Base-by-base conservation (phyloP, 2,888 invertebrate species). In the Drosophila recens region DNA sequence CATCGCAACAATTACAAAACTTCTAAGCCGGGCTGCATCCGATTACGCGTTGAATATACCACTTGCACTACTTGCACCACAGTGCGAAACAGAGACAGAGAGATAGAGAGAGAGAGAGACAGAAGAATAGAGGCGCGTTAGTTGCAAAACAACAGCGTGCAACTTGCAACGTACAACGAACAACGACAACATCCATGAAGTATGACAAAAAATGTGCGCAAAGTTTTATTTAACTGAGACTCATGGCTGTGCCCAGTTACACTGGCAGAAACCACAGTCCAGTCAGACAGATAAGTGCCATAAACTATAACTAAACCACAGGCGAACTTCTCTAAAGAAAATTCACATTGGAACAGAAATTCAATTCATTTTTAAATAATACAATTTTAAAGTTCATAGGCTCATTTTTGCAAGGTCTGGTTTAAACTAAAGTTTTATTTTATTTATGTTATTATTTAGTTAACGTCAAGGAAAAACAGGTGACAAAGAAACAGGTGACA, bases 1-100 rank as follows among this genome's bases (percentile, higher is more conserved):
- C 76, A 82, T 79, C 70, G 84, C 75, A 84, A 84, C 83, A 87
- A 83, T 83, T 83, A 80, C 82, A 87, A 84, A 84, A 83, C 84
- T 83, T 87, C 81, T 81, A 87, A 81, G 79, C 84, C 81, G 65
- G 57, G 72, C 56, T 75, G 71, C 76, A 77, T 77, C 76, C 76
- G 76, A 77, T 77, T 77, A 78, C 71, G 78, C 76, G 66, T 54
- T 64, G 74, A 70, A 73, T 66, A 57, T 56, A 33, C 46, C 17
- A 53, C 40, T 45, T n/a, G 30, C 11, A 63, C 36, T 4, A 20
- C 30, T 30, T 30, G 13, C 52, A 23, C n/a, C 38, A 15, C 27
- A 43, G 17, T 20, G 0, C n/a, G 10, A 46, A 30, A 15, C 3
- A 30, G 42, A 11, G 10, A 27, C 30, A 8, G 11, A n/a, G 33